Percentiles rank a stretch among this genome's conserved stretches.
Evolutionary conservation across 1,140 invertebrate species (phyloP).

Genomic region (Ceratitis capitata): DNA sequence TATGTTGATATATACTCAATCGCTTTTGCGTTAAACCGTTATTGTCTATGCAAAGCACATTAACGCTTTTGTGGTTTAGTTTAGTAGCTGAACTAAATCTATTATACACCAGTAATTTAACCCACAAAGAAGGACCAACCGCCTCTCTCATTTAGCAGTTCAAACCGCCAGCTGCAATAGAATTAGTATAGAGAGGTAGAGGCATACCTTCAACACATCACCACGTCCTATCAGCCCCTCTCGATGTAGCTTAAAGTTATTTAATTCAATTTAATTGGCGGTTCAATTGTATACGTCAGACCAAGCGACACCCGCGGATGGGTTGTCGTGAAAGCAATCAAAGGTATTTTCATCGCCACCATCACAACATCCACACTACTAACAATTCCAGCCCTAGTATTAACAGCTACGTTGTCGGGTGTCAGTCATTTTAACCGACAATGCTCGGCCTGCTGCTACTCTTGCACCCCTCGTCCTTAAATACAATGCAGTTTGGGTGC

Average conservation of each 20-base stretch:
- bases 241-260: neutral
- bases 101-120: neutral
- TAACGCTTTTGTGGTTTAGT: neutral
- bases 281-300: constrained; percentile 5
- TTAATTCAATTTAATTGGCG: constrained; percentile 26
- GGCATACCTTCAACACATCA: neutral
- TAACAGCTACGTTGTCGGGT: neutral
- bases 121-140: neutral
- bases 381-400: neutral
- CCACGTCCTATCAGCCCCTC: neutral
- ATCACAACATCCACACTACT: neutral
- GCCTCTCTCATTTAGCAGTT: neutral
- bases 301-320: neutral
- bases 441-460: neutral
- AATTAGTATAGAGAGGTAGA: too few relatives aligned
- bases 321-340: neutral
- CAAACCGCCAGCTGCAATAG: too few relatives aligned
- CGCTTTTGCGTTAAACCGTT: neutral
- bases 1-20: neutral
- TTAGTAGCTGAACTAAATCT: neutral
- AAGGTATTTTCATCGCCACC: neutral
- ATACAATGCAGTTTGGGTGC: neutral
- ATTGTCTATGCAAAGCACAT: neutral
- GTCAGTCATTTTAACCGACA: neutral
- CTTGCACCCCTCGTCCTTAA: neutral